Percentiles rank a stretch among this genome's conserved stretches.
Evolutionary conservation across 2,888 invertebrate species (phyloP).

Genomic region (Machimus rusticus): DNA sequence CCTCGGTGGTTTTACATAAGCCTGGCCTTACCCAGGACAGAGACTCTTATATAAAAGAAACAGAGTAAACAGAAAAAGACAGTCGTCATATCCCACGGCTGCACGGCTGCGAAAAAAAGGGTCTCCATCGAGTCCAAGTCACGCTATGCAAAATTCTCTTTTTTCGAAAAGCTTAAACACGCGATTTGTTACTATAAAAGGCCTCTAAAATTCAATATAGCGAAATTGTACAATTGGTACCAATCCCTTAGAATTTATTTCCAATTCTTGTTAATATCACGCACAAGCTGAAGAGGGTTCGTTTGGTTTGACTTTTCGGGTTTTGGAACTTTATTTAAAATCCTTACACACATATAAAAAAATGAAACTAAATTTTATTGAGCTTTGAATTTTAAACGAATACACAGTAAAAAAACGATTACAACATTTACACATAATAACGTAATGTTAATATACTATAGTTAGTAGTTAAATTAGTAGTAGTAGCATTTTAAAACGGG

Average conservation of each 20-base stretch:
- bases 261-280: background rate
- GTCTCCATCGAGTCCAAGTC: background rate
- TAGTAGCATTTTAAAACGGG: too few relatives aligned
- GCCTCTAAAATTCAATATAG: conserved; percentile 32
- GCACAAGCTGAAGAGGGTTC: background rate
- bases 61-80: conserved; percentile 10
- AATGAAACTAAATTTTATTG: too few relatives aligned
- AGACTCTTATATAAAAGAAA: background rate
- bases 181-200: conserved; percentile 4
- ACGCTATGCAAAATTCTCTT: conserved; percentile 27
- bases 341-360: background rate
- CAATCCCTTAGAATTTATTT: conserved; percentile 29
- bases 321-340: background rate
- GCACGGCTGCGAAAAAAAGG: background rate
- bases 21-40: background rate
- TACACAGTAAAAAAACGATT: too few relatives aligned
- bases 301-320: background rate
- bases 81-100: conserved; percentile 9
- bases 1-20: background rate
- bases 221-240: conserved; percentile 34
- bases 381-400: too few relatives aligned
- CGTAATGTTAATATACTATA: too few relatives aligned
- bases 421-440: too few relatives aligned
- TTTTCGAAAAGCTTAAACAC: background rate
- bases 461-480: too few relatives aligned